phyloP scores from a whole-genome alignment of 2,888 invertebrate species.

The Notodonta dromedarius region DNA sequence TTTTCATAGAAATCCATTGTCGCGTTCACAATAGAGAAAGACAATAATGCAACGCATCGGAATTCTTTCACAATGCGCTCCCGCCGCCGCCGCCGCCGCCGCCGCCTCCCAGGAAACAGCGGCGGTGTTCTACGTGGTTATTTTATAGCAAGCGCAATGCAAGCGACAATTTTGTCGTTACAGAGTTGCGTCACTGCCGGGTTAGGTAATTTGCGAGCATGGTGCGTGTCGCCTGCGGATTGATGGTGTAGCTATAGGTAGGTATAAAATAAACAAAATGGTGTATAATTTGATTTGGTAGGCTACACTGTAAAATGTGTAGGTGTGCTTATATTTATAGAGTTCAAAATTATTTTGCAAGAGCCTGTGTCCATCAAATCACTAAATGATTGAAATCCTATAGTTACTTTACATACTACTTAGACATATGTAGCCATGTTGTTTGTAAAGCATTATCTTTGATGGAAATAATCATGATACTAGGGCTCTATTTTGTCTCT shows the following conservation, averaged over 20 bases:
- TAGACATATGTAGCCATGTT: no score
- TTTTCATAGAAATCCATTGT: slow-evolving; percentile 33
- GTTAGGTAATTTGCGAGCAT: slow-evolving; percentile 70
- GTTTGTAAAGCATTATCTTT: no score
- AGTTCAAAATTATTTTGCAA: no score
- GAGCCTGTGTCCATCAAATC: no score
- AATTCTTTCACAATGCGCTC: slow-evolving; percentile 48
- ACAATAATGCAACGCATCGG: slow-evolving; percentile 41
- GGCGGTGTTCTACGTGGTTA: slow-evolving; percentile 35
- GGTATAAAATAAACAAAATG: slow-evolving; percentile 16
- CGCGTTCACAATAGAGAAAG: slow-evolving; percentile 37
- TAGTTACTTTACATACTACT: no score
- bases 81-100: slow-evolving; percentile 21
- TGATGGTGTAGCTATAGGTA: slow-evolving; percentile 11
- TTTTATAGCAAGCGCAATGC: slow-evolving; percentile 52
- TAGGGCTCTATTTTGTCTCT: no score
- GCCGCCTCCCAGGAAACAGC: slow-evolving; percentile 52
- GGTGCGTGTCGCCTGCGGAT: slow-evolving; percentile 70
- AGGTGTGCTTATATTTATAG: no score
- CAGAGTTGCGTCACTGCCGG: slow-evolving; percentile 57
- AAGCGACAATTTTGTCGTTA: slow-evolving; percentile 71
- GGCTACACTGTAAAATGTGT: no score
- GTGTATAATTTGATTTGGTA: background rate
- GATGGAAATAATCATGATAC: no score
- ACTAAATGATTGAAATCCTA: no score